A percentile compares a stretch with the other conserved stretches of the same genome.
These are phyloP conservation scores for Pediacus dermestoides DNA, from an alignment of 2,888 invertebrate species.

Conservation along the genomic window DNA sequence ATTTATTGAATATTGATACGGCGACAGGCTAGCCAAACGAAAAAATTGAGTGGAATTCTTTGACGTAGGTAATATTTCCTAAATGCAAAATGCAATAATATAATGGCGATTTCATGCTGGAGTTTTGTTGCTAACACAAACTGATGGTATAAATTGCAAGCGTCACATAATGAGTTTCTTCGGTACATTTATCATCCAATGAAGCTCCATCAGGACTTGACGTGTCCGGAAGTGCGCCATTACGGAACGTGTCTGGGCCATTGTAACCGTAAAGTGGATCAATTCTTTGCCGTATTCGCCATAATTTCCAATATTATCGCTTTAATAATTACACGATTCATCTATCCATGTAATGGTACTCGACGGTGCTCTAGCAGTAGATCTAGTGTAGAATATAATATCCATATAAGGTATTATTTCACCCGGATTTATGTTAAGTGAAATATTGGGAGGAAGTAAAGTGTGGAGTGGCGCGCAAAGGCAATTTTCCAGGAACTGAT, in stretches of 20 bases:
- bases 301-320: background rate
- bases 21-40: no score
- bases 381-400: no score
- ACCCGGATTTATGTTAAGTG: slow-evolving; percentile 1
- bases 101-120: no score
- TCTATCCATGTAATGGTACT: no score
- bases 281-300: slow-evolving; percentile 5
- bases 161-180: slow-evolving; percentile 40
- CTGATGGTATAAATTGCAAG: slow-evolving; percentile 4
- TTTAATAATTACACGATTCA: slow-evolving; percentile 8
- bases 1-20: no score
- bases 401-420: slow-evolving; percentile 1
- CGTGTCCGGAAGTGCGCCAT: slow-evolving; percentile 47
- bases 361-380: no score
- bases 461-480: background rate
- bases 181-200: slow-evolving; percentile 47
- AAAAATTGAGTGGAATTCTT: no score
- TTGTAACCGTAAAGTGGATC: slow-evolving; percentile 34
- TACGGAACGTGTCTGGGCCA: slow-evolving; percentile 45
- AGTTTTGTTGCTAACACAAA: no score
- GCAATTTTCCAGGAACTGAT: slow-evolving; percentile 2
- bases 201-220: slow-evolving; percentile 44
- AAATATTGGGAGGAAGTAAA: slow-evolving; percentile 1
- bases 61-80: no score
- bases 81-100: no score